Evolutionary conservation across 2,797 vertebrate species (phyloP), one percentile per base, ranked within the genome.

Genomic region (Apogon hyalosoma): DNA sequence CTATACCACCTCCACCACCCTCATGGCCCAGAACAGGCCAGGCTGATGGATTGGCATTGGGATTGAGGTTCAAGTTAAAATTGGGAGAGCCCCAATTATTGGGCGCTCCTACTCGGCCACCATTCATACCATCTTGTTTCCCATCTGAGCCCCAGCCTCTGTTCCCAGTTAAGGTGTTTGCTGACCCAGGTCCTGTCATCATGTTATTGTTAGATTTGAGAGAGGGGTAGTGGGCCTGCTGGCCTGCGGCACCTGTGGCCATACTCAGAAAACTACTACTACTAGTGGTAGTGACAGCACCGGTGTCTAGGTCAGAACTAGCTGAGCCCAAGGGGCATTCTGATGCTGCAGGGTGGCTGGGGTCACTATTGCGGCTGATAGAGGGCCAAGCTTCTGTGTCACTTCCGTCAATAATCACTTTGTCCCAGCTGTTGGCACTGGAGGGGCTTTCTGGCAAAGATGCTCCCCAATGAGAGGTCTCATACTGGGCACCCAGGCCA

Each of bases 51-150:
- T 96, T 98, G 93, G 97, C 95, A 83, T 95, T 97, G 80, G 97
- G 95, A 93, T 97, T 98, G 90, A 98, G 96, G 95, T 98, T 96
- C 94, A 97, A 95, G 95, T 97, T 95, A 95, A 94, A 95, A 94
- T 94, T 96, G 88, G 96, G 94, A 85, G 92, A 79, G n/a, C 90
- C 85, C 91, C 91, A 92, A 63, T 86, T 88, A 83, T 73, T 88
- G 39, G 90, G 76, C 0, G 69, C 70, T 58, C 80, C 87, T 38
- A 76, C 67, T 68, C 88, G 69, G 28, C 87, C 72, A 58, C 84
- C 67, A 72, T 84, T 91, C 63, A 91, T 84, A 48, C 81, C 92
- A 90, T 98, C 97, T 90, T 93, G 92, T 85, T 98, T 98, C 36
- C 92, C 95, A 83, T 97, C 97, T 61, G 96, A 93, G 90, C 88